Percentiles rank a stretch among this genome's conserved stretches.
Conservation (phyloP, 2,113 vertebrate species). For the Callochromis pleurospilus region DNA sequence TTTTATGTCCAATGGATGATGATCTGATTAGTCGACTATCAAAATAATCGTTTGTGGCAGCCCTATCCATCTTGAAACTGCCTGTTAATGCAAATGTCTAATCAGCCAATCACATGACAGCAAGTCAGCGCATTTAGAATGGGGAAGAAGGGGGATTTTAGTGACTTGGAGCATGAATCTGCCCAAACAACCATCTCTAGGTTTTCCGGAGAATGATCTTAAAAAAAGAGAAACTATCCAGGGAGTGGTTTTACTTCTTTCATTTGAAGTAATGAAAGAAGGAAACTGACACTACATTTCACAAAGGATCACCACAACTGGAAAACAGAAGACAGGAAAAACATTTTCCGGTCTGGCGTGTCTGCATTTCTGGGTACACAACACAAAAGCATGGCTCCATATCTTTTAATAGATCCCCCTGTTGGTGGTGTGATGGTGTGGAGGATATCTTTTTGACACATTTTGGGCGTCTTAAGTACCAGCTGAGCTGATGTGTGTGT, state of each 20-base stretch:
- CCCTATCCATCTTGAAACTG: not conserved
- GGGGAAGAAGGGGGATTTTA: not conserved
- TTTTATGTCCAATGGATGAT: no score
- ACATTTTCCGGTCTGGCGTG: not conserved
- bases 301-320: not conserved
- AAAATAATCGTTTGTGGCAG: no score
- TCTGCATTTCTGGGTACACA: not conserved
- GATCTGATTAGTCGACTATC: no score
- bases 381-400: not conserved
- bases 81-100: not conserved
- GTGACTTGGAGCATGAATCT: rapidly evolving
- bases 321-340: not conserved
- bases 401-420: not conserved
- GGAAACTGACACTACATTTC: not conserved
- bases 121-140: not conserved
- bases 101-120: not conserved
- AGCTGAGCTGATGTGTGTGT: not conserved
- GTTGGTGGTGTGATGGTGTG: not conserved
- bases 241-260: not conserved
- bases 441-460: not conserved
- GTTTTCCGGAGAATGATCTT: rapidly evolving
- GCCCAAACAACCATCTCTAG: not conserved
- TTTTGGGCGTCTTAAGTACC: rapidly evolving
- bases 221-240: not conserved
- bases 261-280: not conserved